Percentiles rank a stretch among this genome's conserved stretches.
phyloP scores from a whole-genome alignment of 2,888 invertebrate genomes.

The Tholera decimalis region DNA sequence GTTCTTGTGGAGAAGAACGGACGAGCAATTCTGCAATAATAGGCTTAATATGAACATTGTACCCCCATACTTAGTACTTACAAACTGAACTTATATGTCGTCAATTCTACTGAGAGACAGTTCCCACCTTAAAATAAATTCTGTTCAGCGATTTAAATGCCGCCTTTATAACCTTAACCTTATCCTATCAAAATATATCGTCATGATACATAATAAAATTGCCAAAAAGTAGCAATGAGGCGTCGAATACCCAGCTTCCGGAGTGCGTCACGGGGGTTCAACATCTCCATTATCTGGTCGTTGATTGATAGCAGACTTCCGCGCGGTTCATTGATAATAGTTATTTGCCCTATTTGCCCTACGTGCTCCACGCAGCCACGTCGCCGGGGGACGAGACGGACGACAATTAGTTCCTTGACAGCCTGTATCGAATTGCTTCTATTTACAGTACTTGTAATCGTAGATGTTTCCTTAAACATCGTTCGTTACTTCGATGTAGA shows the following conservation, averaged over 20 bases:
- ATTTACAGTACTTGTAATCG: slow-evolving; percentile 68
- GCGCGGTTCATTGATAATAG: slow-evolving; percentile 76
- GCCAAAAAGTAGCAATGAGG: slow-evolving; percentile 63
- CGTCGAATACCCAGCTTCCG: slow-evolving; percentile 79
- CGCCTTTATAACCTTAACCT: not conserved
- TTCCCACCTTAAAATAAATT: not conserved
- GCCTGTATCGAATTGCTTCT: slow-evolving; percentile 70
- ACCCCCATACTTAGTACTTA: too few relatives aligned
- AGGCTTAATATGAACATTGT: too few relatives aligned
- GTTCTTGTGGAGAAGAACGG: too few relatives aligned
- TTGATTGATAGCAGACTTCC: slow-evolving; percentile 89
- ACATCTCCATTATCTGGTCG: slow-evolving; percentile 84
- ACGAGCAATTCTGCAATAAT: too few relatives aligned
- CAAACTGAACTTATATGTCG: not conserved
- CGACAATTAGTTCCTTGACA: slow-evolving; percentile 73
- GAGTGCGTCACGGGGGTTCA: slow-evolving; percentile 80
- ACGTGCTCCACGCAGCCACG: slow-evolving; percentile 51
- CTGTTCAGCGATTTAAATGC: not conserved
- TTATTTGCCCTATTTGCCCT: slow-evolving; percentile 79
- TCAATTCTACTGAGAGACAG: not conserved
- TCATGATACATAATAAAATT: slow-evolving; percentile 57
- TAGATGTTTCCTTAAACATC: slow-evolving; percentile 62
- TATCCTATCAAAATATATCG: slow-evolving; percentile 20
- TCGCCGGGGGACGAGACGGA: slow-evolving; percentile 55
- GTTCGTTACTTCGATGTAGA: slow-evolving; percentile 34